phyloP scores from a whole-genome alignment of 2,888 invertebrate genomes.

The Petrophora chlorosata region DNA sequence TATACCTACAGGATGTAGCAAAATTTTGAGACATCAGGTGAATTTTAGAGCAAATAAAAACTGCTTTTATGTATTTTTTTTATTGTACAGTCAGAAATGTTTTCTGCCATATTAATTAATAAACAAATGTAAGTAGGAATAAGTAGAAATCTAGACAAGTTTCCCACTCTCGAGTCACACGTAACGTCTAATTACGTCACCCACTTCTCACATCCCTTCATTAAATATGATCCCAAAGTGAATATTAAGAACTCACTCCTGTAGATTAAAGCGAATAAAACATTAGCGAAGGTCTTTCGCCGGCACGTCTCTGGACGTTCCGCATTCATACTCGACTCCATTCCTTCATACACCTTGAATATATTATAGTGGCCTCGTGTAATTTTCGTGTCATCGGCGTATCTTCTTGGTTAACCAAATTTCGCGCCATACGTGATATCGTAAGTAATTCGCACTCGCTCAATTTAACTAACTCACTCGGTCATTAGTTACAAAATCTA shows the following conservation, averaged over 20 bases:
- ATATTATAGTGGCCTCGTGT: conserved; percentile 36
- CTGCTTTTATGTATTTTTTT: no score
- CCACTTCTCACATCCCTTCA: conserved; percentile 47
- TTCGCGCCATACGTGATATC: no score
- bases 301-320: conserved; percentile 45
- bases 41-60: no score
- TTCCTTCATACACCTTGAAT: conserved; percentile 38
- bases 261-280: conserved; percentile 58
- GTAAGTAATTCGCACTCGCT: no score
- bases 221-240: conserved; percentile 57
- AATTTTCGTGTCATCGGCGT: neutral
- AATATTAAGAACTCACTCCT: conserved; percentile 46
- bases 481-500: no score
- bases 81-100: no score
- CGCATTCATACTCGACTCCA: conserved; percentile 37
- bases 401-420: neutral
- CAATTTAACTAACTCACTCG: no score
- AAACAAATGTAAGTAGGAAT: no score
- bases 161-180: conserved; percentile 3
- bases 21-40: no score
- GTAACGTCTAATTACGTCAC: conserved; percentile 39
- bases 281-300: conserved; percentile 40
- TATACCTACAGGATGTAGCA: no score
- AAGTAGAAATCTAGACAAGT: no score
- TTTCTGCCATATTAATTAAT: no score